A percentile compares a stretch with the other conserved stretches of the same genome.
Conservation (phyloP, 1,140 invertebrate species). For the Nasonia longicornis region DNA sequence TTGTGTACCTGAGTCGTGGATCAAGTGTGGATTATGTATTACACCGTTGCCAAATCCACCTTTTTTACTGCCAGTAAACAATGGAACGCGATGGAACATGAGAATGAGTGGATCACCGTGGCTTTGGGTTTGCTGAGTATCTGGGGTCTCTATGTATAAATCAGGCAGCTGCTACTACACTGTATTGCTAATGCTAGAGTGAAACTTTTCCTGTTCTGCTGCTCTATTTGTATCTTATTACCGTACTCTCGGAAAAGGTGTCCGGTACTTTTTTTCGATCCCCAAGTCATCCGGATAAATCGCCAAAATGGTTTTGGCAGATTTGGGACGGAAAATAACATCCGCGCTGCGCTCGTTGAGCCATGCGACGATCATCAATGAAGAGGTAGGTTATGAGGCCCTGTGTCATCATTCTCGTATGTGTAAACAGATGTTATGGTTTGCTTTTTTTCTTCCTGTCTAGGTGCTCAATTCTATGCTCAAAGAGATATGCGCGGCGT, state of each 20-base stretch:
- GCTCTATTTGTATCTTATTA: background rate
- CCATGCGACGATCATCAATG: slow-evolving; percentile 99
- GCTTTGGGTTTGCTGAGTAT: no score
- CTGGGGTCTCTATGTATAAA: no score
- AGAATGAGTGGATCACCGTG: no score
- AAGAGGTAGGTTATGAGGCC: slow-evolving; percentile 78
- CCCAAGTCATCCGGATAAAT: slow-evolving; percentile 29
- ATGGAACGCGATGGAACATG: no score
- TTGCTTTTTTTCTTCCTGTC: slow-evolving; percentile 51
- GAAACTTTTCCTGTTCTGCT: background rate
- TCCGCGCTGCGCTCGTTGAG: slow-evolving; percentile 96
- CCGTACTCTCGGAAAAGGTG: background rate
- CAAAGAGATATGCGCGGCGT: slow-evolving; percentile 97
- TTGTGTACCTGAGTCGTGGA: no score
- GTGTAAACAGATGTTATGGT: slow-evolving; percentile 40
- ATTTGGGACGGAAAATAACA: slow-evolving; percentile 99
- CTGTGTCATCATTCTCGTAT: slow-evolving; percentile 10
- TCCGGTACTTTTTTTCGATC: background rate
- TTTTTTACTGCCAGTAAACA: no score
- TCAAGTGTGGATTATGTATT: no score
- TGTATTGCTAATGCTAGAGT: background rate
- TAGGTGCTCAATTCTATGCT: slow-evolving; percentile 99
- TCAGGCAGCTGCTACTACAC: no score
- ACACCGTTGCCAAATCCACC: no score
- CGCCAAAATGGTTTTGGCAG: slow-evolving; percentile 97